Percentiles rank a stretch among this genome's conserved stretches.
Evolutionary conservation across 2,888 invertebrate species (phyloP).

Genomic region (Rhagonycha lutea): DNA sequence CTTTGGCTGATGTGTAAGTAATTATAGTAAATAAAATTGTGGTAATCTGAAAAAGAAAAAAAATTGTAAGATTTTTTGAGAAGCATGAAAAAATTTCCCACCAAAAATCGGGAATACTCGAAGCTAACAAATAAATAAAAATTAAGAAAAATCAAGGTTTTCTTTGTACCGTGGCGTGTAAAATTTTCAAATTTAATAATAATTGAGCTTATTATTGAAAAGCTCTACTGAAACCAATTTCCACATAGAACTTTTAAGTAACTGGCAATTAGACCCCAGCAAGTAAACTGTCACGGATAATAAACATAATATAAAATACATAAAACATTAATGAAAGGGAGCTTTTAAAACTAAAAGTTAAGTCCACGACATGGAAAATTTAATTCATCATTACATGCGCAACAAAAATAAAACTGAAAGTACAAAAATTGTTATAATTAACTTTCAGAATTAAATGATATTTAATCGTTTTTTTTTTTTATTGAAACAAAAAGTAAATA

Average conservation of each 20-base stretch:
- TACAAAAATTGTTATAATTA: no score
- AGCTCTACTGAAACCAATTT: not conserved
- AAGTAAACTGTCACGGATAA: not conserved
- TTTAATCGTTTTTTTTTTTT: no score
- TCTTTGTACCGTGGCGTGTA: no score
- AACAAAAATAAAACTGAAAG: not conserved
- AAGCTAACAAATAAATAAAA: no score
- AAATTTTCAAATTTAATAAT: no score
- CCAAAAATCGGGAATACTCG: no score
- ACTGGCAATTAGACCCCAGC: not conserved
- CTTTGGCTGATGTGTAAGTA: constrained; percentile 41
- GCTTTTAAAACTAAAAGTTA: not conserved
- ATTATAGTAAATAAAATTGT: constrained; percentile 39
- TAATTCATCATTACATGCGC: not conserved
- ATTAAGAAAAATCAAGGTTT: no score
- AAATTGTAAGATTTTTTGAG: not conserved
- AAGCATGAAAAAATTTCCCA: no score
- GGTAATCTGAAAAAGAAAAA: constrained; percentile 40
- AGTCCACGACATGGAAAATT: not conserved
- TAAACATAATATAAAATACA: not conserved
- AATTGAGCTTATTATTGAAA: not conserved
- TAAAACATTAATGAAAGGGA: not conserved
- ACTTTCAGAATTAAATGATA: no score
- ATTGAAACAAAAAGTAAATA: no score
- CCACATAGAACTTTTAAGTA: not conserved